Conservation (phyloP, 2,113 vertebrate genomes). For the Prochilodus magdalenae region DNA sequence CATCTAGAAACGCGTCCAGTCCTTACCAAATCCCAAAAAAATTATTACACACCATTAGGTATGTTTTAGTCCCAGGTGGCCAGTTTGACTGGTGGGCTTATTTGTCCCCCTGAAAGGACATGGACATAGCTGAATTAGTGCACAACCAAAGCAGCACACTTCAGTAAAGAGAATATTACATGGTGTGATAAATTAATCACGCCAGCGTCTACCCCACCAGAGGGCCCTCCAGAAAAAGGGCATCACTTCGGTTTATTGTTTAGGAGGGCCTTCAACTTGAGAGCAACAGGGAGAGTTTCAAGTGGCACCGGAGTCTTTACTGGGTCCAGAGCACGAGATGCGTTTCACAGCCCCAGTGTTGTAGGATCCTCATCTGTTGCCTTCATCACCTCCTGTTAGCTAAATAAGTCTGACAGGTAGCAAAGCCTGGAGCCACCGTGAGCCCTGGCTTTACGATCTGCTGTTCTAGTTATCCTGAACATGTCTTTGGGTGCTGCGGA, state of each 20-base stretch:
- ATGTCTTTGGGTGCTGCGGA: slow-evolving; percentile 53
- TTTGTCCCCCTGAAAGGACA: too few species aligned
- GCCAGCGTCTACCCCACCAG: too few species aligned
- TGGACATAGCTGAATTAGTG: too few species aligned
- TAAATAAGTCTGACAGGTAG: slow-evolving; percentile 20
- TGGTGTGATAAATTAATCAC: too few species aligned
- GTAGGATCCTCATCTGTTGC: slow-evolving; percentile 49
- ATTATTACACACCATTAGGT: too few species aligned
- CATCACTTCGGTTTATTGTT: not conserved
- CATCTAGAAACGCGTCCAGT: too few species aligned
- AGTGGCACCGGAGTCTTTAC: not conserved
- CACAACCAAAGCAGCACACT: too few species aligned
- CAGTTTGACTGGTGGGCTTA: too few species aligned
- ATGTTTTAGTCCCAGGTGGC: too few species aligned
- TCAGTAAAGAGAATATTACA: too few species aligned
- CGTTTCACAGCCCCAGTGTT: slow-evolving; percentile 40
- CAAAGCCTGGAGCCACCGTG: slow-evolving; percentile 10
- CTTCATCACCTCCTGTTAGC: slow-evolving; percentile 56
- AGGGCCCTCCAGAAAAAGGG: not conserved
- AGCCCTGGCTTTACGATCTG: slow-evolving; percentile 41
- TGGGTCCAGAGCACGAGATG: slow-evolving; percentile 10
- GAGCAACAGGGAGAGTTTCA: not conserved
- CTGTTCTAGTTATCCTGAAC: slow-evolving; percentile 50
- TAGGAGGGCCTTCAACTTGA: not conserved
- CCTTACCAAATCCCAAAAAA: too few species aligned